phyloP scores from a whole-genome alignment of 1,140 invertebrate species.

The Polypedilum pembai region DNA sequence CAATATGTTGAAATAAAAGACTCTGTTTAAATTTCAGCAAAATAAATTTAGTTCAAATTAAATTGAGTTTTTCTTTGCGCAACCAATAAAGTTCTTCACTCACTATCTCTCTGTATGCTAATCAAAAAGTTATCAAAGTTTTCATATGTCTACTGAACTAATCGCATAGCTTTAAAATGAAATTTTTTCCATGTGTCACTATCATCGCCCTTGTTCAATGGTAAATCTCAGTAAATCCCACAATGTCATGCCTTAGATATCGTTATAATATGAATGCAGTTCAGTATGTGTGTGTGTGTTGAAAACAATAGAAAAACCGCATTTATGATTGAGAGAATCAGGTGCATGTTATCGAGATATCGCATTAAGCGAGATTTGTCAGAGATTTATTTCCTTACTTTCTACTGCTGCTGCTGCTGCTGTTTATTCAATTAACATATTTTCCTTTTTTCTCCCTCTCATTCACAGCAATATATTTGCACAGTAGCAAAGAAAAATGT shows the following conservation, averaged over 20 bases:
- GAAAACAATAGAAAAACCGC: neutral
- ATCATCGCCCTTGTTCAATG: neutral
- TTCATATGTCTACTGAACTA: too few relatives aligned
- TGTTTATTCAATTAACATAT: conserved; percentile 28
- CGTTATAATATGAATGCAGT: neutral
- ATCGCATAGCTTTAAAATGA: too few relatives aligned
- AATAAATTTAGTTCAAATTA: too few relatives aligned
- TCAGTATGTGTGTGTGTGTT: neutral
- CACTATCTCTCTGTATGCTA: too few relatives aligned
- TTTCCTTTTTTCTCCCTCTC: neutral
- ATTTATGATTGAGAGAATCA: conserved; percentile 24
- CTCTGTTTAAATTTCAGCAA: too few relatives aligned
- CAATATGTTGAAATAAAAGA: too few relatives aligned
- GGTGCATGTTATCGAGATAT: conserved; percentile 25
- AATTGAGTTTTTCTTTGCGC: too few relatives aligned
- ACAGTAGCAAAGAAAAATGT: neutral
- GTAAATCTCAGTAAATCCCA: conserved; percentile 18
- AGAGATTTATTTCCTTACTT: conserved; percentile 24
- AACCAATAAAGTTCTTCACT: too few relatives aligned
- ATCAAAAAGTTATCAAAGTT: too few relatives aligned
- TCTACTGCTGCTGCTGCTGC: neutral
- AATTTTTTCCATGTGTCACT: neutral
- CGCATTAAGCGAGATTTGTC: conserved; percentile 26
- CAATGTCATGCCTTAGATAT: conserved; percentile 1
- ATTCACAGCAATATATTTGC: neutral